Evolutionary conservation across 2,113 vertebrate species (phyloP).

Genomic region (Australoheros scitulus): DNA sequence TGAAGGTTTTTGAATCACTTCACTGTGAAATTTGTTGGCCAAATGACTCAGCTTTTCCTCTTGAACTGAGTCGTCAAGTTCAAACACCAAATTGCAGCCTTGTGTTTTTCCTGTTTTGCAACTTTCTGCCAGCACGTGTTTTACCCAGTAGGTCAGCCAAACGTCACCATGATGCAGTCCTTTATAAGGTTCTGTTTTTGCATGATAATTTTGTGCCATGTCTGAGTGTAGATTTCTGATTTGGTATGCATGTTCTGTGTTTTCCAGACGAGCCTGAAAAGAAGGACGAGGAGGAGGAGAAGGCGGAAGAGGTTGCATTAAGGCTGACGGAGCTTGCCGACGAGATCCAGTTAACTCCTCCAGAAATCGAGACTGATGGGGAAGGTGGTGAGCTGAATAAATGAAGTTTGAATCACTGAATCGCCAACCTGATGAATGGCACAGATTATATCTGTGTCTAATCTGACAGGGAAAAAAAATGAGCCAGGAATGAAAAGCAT

Average conservation of each 20-base stretch:
- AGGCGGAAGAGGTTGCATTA: not conserved
- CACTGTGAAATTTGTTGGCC: not conserved
- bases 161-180: accelerated
- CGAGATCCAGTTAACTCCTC: conserved; percentile 38
- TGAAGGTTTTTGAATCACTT: not conserved
- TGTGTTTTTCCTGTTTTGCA: not conserved
- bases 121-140: not conserved
- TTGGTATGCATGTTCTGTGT: not conserved
- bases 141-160: not conserved
- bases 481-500: not conserved
- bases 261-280: not conserved
- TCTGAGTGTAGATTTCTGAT: not conserved
- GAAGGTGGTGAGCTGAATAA: not conserved
- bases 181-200: not conserved
- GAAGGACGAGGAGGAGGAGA: not conserved
- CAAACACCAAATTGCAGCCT: no score
- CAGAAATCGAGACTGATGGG: conserved; percentile 1
- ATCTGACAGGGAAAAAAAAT: not conserved
- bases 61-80: no score
- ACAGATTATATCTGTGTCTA: not conserved
- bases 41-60: not conserved
- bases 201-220: no score
- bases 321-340: conserved; percentile 55
- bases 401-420: not conserved
- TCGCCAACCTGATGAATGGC: no score